Evolutionary conservation across 1,140 invertebrate species (phyloP), one percentile per base, ranked within the genome.

Genomic region (Anoplolepis gracilipes): DNA sequence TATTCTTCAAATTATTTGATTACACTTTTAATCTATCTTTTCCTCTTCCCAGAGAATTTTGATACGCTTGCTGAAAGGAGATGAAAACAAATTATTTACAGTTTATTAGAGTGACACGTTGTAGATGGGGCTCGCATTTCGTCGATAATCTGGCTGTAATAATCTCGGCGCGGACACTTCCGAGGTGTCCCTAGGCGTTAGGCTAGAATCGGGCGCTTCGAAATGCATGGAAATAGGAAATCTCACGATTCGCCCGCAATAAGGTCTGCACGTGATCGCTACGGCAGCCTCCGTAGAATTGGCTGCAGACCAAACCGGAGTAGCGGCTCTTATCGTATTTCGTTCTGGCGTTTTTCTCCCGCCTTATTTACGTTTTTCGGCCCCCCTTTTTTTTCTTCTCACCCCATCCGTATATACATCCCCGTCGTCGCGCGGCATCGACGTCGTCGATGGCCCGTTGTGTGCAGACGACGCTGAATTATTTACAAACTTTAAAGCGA

Each of bases 201-300:
- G 65, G 36, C 82, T 62, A 13, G 67, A 33, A 57, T 61, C 36
- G 39, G 55, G 78, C 72, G 65, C 86, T 90, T 77, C 62, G 75
- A 88, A 90, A 91, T 91, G 85, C 86, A 91, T 90, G 87, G 87
- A 86, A 90, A 88, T 84, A 86, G 75, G 70, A 85, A 87, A 88
- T 86, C 86, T 87, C 62, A 84, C 86, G 79, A 87, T 89, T 59
- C 85, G 64, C 70, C 64, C 57, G 85, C 86, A 90, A 90, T 89
- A 89, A 91, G 86, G 87, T 90, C 85, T 78, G 89, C 81, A 87
- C 89, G 89, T 90, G 88, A 90, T 87, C 87, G 75, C 76, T 82
- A 65, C 85, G 82, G 61, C 75, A 84, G 55, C 55, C 77, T 36
- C 42, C 75, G 72, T 79, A 64, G 84, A 87, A 88, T 90, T 90